phyloP scores from a whole-genome alignment of 2,113 vertebrate species.

The Trinectes maculatus region DNA sequence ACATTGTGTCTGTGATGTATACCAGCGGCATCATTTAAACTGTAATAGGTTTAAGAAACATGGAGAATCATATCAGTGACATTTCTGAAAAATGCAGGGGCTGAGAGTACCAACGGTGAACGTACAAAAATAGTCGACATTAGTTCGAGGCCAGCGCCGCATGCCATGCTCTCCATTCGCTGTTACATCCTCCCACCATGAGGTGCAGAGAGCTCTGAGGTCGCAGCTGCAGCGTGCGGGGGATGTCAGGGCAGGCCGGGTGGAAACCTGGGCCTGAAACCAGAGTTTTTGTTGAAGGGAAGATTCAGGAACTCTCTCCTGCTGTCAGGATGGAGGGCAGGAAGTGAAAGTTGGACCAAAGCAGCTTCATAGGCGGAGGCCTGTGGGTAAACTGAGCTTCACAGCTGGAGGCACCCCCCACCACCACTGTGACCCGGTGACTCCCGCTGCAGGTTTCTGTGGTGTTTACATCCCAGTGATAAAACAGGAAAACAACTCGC shows the following conservation, averaged over 20 bases:
- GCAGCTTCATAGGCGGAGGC: slow-evolving; percentile 55
- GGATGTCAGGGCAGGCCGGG: slow-evolving; percentile 57
- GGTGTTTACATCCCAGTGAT: slow-evolving; percentile 62
- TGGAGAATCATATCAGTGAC: slow-evolving; percentile 5
- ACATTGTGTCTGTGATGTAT: background rate
- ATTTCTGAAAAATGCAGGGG: slow-evolving; percentile 31
- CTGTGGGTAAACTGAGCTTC: slow-evolving; percentile 67
- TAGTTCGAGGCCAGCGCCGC: slow-evolving; percentile 43
- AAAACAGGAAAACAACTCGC: slow-evolving; percentile 55
- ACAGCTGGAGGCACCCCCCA: slow-evolving; percentile 59
- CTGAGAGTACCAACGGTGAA: slow-evolving; percentile 38
- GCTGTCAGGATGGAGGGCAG: slow-evolving; percentile 59
- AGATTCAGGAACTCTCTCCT: slow-evolving; percentile 66
- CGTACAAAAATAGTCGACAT: slow-evolving; percentile 53
- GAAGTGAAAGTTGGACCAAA: slow-evolving; percentile 68
- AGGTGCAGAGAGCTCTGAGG: slow-evolving; percentile 65
- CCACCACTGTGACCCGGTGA: slow-evolving; percentile 58
- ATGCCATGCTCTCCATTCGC: slow-evolving; percentile 46
- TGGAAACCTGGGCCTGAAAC: slow-evolving; percentile 63
- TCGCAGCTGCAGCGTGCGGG: slow-evolving; percentile 71
- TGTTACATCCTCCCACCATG: slow-evolving; percentile 65
- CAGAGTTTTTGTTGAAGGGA: slow-evolving; percentile 56
- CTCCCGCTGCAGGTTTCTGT: slow-evolving; percentile 65
- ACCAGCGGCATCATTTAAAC: slow-evolving; percentile 6
- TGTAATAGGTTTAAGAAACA: slow-evolving; percentile 1